Conservation (phyloP, 2,888 invertebrate genomes). For the Parthenolecanium corni region DNA sequence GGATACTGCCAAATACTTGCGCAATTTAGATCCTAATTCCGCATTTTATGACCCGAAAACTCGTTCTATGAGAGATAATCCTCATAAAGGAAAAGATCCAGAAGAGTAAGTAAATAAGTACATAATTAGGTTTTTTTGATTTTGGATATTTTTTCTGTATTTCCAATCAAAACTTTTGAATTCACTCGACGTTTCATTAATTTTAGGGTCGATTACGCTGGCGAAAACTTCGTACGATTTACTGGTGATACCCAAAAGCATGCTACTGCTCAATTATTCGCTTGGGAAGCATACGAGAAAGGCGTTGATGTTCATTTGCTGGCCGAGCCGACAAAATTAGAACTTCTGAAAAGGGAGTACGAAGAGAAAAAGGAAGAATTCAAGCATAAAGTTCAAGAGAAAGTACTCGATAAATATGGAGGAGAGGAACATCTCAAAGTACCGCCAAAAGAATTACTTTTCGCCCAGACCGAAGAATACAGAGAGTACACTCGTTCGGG, state of each 20-base stretch:
- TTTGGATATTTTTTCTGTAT: not conserved
- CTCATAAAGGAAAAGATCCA: constrained; percentile 50
- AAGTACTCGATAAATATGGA: constrained; percentile 81
- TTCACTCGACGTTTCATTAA: not conserved
- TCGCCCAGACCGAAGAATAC: constrained; percentile 93
- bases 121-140: not conserved
- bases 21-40: constrained; percentile 92
- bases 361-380: constrained; percentile 79
- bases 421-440: constrained; percentile 83
- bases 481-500: constrained; percentile 91
- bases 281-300: constrained; percentile 90
- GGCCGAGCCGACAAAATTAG: constrained; percentile 95
- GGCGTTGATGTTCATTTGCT: constrained; percentile 90
- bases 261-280: constrained; percentile 85
- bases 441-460: constrained; percentile 73
- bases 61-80: constrained; percentile 95
- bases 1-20: constrained; percentile 95
- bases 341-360: constrained; percentile 79
- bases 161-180: not conserved
- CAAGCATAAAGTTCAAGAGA: constrained; percentile 65
- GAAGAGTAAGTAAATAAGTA: constrained; percentile 46
- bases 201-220: constrained; percentile 61
- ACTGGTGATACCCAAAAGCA: constrained; percentile 87
- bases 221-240: constrained; percentile 92
- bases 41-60: constrained; percentile 99